Conservation (phyloP, 2,888 invertebrate species). For the Lissonota sp. region DNA sequence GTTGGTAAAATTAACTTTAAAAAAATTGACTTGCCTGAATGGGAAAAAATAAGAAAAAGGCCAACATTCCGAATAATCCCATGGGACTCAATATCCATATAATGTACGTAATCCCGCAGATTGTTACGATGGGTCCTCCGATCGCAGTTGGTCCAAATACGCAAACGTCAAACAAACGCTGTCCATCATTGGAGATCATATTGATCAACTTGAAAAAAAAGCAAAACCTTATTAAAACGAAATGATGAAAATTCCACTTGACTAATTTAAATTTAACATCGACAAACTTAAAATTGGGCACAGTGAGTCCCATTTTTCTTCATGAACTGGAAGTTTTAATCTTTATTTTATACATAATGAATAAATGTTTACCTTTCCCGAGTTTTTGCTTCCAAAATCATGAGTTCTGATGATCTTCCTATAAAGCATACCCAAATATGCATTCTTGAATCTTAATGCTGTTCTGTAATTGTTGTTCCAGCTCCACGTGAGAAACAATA, state of each 20-base stretch:
- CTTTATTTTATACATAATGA: neutral
- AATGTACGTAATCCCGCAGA: conserved; percentile 84
- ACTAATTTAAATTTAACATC: neutral
- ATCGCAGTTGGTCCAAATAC: conserved; percentile 85
- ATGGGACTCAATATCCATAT: conserved; percentile 85
- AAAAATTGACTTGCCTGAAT: conserved; percentile 83
- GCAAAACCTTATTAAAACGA: neutral
- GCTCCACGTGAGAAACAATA: conserved; percentile 83
- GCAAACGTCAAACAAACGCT: conserved; percentile 85
- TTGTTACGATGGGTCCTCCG: conserved; percentile 85
- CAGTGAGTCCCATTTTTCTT: neutral
- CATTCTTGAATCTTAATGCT: conserved; percentile 80
- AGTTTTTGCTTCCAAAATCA: conserved; percentile 83
- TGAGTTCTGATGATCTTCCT: conserved; percentile 81
- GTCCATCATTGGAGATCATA: conserved; percentile 86
- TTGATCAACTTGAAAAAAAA: conserved; percentile 84
- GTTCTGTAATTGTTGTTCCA: conserved; percentile 85
- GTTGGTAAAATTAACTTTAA: too few relatives aligned
- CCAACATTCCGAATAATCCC: conserved; percentile 84
- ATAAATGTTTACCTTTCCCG: conserved; percentile 79
- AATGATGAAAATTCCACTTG: neutral
- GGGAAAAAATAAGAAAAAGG: conserved; percentile 85
- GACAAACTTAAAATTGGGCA: neutral
- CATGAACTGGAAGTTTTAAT: neutral
- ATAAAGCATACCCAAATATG: conserved; percentile 80